Evolutionary conservation across 2,797 vertebrate species (phyloP), one percentile per base, ranked within the genome.

Genomic region (Anguilla marmorata): DNA sequence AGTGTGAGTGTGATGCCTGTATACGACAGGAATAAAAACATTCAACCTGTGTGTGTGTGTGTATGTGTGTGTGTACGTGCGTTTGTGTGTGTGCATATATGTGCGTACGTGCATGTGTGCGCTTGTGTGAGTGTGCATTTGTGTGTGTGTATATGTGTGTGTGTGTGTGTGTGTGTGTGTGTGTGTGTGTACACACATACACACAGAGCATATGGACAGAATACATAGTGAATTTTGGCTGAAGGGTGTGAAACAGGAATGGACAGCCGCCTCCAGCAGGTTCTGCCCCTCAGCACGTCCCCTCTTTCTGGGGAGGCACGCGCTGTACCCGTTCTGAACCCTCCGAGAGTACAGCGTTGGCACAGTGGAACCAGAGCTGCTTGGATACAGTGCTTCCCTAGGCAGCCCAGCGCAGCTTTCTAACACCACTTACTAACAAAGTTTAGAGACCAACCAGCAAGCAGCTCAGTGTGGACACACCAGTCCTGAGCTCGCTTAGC

Each of bases 201-300:
- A 63, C 16, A 24, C 5, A 24, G 19, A 14, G 33, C 37, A 33
- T 45, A 27, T 69, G 63, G 63, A 69, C n/a, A 69, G 63, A 69
- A 69, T n/a, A 69, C n/a, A 27, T 66, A 69, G 19, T 66, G 85
- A 1, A 86, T 58, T 85, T 85, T 37, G 84, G 56, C 54, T 85
- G 56, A 60, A 2, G 79, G 58, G 56, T 86, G 37, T 66, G 60
- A 66, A 66, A 45, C 11, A 24, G 8, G 60, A 19, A n/a, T 45
- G 37, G 16, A 24, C 37, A 24, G 21, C 27, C 3, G 54, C 58
- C 56, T 37, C 30, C 58, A 24, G 60, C 37, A 9, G 33, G 85
- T 85, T 63, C 33, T 16, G 2, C 52, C 30, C 48, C n/a, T 58
- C 27, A 37, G 33, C 74, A 16, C 12, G 41, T 33, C 74, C 33